Evolutionary conservation across 2,797 vertebrate genomes (phyloP), one percentile per base, ranked within the genome.

Genomic region (Halcyon chelicuti): DNA sequence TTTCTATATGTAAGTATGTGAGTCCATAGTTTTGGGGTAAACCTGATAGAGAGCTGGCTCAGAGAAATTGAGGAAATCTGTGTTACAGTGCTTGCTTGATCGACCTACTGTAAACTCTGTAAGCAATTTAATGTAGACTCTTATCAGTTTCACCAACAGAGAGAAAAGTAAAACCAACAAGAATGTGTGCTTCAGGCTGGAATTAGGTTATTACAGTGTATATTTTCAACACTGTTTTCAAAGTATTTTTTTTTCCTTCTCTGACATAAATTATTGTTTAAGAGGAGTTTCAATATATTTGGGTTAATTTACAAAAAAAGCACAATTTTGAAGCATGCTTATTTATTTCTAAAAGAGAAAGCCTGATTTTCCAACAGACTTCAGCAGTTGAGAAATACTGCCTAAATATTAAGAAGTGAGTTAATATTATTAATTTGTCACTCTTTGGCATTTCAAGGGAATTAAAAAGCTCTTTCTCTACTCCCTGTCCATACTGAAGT

Each of bases 71-170:
- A 70, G 52, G 10, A 73, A 86, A 57, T 58, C 8, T 40, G 3
- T 46, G 19, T 25, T 63, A 14, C 33, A 60, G 9, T 0, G 2
- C 18, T 63, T 63, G 29, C 35, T 55, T 65, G 20, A 44, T 61
- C 10, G 0, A 1, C 9, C 22, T 4, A 0, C 12, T 31, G 33
- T 0, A 3, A 79, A 54, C 16, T 67, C 57, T 47, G 13, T 23
- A 67, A 81, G 4, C 5, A 82, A 29, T 16, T 67, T 39, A 49
- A 1, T 4, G 40, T 16, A 75, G 33, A 22, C 4, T 51, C 29
- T 33, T 75, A 25, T 37, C 63, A 54, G 33, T 68, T 49, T 61
- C 37, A 74, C 7, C 25, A 62, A 33, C 23, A 74, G 20, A 75
- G 10, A 57, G 19, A 15, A 74, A 49, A 52, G 20, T 23, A 89